These are phyloP conservation scores for Cercopithecus neglectus DNA, from an alignment of 2,797 vertebrate species.

Conservation along the genomic window DNA sequence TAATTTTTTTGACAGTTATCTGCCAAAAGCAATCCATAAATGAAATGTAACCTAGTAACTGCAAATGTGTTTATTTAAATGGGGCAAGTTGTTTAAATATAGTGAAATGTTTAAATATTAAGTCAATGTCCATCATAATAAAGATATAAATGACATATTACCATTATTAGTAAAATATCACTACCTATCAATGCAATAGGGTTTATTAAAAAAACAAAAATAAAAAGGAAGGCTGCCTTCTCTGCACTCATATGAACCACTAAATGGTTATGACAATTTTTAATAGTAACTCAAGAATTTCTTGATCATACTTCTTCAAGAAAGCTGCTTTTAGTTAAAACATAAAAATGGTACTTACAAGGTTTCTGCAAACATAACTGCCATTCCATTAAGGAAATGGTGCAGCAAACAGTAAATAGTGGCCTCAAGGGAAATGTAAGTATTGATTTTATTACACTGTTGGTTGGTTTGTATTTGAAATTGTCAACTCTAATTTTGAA, in stretches of 20 bases:
- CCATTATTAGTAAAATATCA: constrained; percentile 54
- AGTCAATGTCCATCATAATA: constrained; percentile 50
- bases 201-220: constrained; percentile 29
- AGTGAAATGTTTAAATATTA: constrained; percentile 71
- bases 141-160: constrained; percentile 58
- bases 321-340: constrained; percentile 91
- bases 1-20: background rate
- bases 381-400: constrained; percentile 91
- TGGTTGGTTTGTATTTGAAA: constrained; percentile 89
- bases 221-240: constrained; percentile 20
- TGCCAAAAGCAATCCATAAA: constrained; percentile 57
- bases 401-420: constrained; percentile 89
- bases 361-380: constrained; percentile 89
- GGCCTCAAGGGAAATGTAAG: constrained; percentile 89
- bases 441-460: constrained; percentile 91
- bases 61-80: constrained; percentile 58
- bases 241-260: constrained; percentile 55
- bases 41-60: constrained; percentile 60
- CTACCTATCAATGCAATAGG: constrained; percentile 10
- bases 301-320: constrained; percentile 83
- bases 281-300: constrained; percentile 78
- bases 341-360: constrained; percentile 88
- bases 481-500: constrained; percentile 90
- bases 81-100: constrained; percentile 51
- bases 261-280: constrained; percentile 77